A percentile compares a stretch with the other conserved stretches of the same genome.
Conservation (phyloP, 2,888 invertebrate species). For the Neocrepidodera transversa region DNA sequence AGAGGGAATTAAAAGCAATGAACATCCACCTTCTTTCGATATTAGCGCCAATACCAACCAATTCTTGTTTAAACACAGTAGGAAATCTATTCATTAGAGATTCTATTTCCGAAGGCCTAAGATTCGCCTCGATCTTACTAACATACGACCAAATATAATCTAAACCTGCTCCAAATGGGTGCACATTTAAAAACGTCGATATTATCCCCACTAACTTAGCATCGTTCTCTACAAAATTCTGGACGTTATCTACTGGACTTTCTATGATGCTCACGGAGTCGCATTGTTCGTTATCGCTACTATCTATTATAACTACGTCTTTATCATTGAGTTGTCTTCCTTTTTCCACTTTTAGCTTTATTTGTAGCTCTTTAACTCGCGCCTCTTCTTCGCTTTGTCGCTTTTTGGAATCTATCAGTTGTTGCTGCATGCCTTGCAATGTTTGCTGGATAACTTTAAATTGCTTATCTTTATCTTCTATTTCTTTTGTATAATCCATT, state of each 20-base stretch:
- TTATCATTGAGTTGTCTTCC: conserved; percentile 49
- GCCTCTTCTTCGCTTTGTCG: conserved; percentile 65
- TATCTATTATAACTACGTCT: conserved; percentile 62
- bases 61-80: conserved; percentile 79
- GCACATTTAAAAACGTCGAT: conserved; percentile 89
- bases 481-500: conserved; percentile 77
- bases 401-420: conserved; percentile 66
- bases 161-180: conserved; percentile 90
- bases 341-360: conserved; percentile 45
- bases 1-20: conserved; percentile 68
- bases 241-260: conserved; percentile 52
- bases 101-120: conserved; percentile 79
- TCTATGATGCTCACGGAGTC: conserved; percentile 51
- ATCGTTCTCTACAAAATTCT: conserved; percentile 63
- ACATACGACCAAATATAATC: conserved; percentile 93
- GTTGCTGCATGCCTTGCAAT: conserved; percentile 68
- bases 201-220: conserved; percentile 85
- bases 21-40: conserved; percentile 89
- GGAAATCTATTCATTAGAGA: conserved; percentile 78
- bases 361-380: conserved; percentile 63
- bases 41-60: conserved; percentile 83
- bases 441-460: conserved; percentile 76
- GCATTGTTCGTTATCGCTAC: conserved; percentile 57
- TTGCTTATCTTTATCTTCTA: conserved; percentile 86
- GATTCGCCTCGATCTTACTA: conserved; percentile 76